phyloP scores from a whole-genome alignment of 2,888 invertebrate genomes.

The Ashinkailepas kermadecensis region DNA sequence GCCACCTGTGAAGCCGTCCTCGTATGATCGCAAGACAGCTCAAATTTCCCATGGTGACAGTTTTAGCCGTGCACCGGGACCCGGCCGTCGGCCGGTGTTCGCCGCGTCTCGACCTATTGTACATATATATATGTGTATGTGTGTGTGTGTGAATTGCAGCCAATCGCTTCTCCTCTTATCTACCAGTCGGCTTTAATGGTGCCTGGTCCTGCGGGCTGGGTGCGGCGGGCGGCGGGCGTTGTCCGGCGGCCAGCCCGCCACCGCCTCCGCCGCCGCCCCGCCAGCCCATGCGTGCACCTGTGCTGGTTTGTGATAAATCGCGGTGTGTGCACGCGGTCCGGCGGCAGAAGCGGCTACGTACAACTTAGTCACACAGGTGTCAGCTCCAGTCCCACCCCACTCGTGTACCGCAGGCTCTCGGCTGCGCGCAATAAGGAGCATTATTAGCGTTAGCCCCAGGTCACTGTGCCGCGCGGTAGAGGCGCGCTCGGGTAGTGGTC shows the following conservation, averaged over 20 bases:
- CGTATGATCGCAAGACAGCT: constrained; percentile 8
- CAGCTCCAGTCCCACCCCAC: background rate
- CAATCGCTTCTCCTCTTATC: background rate
- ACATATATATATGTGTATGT: background rate
- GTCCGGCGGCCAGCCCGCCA: background rate
- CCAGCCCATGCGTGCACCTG: background rate
- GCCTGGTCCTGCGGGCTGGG: background rate
- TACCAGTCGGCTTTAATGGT: constrained; percentile 20
- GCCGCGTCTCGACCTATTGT: background rate
- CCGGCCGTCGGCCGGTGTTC: background rate
- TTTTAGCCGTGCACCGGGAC: background rate
- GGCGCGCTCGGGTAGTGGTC: background rate
- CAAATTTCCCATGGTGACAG: constrained; percentile 10
- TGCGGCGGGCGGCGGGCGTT: background rate
- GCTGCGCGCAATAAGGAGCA: constrained; percentile 20
- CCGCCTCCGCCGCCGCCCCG: background rate
- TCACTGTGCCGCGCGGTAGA: background rate
- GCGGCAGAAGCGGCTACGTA: too few relatives aligned
- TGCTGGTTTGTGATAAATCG: constrained; percentile 18
- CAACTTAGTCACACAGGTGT: too few relatives aligned
- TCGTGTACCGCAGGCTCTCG: background rate
- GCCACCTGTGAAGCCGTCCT: background rate
- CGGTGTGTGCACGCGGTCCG: background rate
- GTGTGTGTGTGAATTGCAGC: background rate
- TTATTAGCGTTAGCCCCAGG: constrained; percentile 1